Conservation (phyloP, 2,113 vertebrate genomes). For the Sander lucioperca region DNA sequence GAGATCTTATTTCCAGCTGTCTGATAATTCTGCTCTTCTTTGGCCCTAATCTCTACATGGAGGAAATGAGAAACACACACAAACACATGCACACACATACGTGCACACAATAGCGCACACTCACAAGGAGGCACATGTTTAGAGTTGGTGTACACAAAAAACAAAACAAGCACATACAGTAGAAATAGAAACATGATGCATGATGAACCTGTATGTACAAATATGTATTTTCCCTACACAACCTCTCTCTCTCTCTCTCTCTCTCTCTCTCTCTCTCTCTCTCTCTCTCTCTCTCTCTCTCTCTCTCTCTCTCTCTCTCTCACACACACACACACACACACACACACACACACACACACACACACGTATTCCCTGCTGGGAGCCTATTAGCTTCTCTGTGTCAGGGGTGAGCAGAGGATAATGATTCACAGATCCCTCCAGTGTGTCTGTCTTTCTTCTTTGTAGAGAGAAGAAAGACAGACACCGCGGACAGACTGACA, state of each 20-base stretch:
- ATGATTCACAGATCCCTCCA: conserved; percentile 62
- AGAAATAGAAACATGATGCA: no score
- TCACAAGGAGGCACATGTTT: neutral
- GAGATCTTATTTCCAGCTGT: conserved; percentile 79
- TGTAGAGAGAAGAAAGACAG: conserved; percentile 40
- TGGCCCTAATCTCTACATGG: conserved; percentile 71
- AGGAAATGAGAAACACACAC: conserved; percentile 78
- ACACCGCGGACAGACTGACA: conserved; percentile 31
- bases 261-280: no score
- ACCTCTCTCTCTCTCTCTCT: no score
- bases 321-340: neutral
- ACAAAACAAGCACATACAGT: no score
- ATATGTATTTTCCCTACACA: no score
- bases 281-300: no score
- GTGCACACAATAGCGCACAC: neutral
- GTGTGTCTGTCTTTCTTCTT: conserved; percentile 50
- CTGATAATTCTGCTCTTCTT: conserved; percentile 76
- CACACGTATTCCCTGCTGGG: conserved; percentile 50
- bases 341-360: conserved; percentile 20
- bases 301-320: no score
- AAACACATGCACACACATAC: conserved; percentile 8
- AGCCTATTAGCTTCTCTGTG: conserved; percentile 61
- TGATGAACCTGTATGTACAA: no score
- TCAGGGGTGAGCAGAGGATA: conserved; percentile 61
- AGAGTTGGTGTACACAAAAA: no score